Evolutionary conservation across 2,113 vertebrate species (phyloP).

Genomic region (Heptranchias perlo): DNA sequence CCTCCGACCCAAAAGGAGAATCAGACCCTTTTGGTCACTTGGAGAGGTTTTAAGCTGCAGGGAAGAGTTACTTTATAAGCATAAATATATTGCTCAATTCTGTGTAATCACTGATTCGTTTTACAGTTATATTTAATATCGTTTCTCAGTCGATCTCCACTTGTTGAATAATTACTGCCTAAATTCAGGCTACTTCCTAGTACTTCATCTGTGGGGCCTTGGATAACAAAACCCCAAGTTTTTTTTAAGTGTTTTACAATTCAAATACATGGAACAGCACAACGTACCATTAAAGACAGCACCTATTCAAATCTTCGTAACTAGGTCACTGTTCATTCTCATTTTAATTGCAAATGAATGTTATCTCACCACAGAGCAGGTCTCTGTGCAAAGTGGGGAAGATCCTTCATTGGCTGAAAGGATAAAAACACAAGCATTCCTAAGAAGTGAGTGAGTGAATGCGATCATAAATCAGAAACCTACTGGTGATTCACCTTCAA

Average conservation of each 20-base stretch:
- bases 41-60: background rate
- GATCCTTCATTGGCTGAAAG: background rate
- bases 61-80: background rate
- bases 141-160: background rate
- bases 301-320: background rate
- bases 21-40: background rate
- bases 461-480: background rate
- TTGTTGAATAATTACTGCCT: background rate
- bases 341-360: background rate
- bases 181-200: background rate
- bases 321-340: slow-evolving; percentile 14
- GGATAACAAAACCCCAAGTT: background rate
- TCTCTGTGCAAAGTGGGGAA: background rate
- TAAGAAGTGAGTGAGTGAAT: background rate
- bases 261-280: background rate
- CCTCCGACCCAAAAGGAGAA: background rate
- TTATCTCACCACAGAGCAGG: too few species aligned
- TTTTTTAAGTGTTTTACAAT: background rate
- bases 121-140: background rate
- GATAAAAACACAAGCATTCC: background rate
- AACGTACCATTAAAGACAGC: too few species aligned
- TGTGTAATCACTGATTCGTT: background rate
- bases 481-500: background rate
- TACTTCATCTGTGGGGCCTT: background rate
- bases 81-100: background rate